These are phyloP conservation scores for Leptoclinus maculatus DNA, from an alignment of 2,797 vertebrate species.

Conservation along the genomic window DNA sequence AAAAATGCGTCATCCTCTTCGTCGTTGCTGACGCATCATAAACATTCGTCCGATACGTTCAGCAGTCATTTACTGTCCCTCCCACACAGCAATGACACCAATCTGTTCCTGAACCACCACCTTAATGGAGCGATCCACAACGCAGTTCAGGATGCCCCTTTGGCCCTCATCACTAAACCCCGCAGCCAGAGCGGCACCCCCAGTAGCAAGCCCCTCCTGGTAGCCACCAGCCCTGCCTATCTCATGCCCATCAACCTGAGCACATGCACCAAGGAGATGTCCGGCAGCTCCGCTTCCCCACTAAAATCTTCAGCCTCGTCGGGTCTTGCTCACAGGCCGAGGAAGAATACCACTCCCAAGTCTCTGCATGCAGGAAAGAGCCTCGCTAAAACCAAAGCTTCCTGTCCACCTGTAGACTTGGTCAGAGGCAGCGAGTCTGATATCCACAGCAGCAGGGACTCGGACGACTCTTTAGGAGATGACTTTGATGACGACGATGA, in stretches of 20 bases:
- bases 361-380: constrained; percentile 70
- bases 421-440: constrained; percentile 89
- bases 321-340: constrained; percentile 74
- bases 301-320: constrained; percentile 80
- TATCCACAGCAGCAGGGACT: constrained; percentile 91
- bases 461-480: constrained; percentile 92
- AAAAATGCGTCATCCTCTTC: constrained; percentile 83
- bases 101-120: constrained; percentile 88
- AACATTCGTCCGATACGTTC: constrained; percentile 80
- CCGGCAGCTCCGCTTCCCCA: constrained; percentile 71
- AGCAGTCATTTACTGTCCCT: constrained; percentile 83
- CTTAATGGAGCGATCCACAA: constrained; percentile 87
- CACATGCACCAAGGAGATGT: constrained; percentile 82
- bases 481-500: constrained; percentile 87
- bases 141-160: constrained; percentile 91
- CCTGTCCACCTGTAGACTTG: constrained; percentile 82
- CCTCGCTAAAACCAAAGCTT: constrained; percentile 76
- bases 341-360: constrained; percentile 82
- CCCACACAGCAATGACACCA: constrained; percentile 85
- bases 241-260: constrained; percentile 89
- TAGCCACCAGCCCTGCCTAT: constrained; percentile 79
- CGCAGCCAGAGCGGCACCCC: constrained; percentile 82
- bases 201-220: constrained; percentile 80
- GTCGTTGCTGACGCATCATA: constrained; percentile 80
- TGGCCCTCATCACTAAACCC: constrained; percentile 92